These are phyloP conservation scores for Silurus lanzhouensis DNA, from an alignment of 2,797 vertebrate genomes.

Conservation along the genomic window DNA sequence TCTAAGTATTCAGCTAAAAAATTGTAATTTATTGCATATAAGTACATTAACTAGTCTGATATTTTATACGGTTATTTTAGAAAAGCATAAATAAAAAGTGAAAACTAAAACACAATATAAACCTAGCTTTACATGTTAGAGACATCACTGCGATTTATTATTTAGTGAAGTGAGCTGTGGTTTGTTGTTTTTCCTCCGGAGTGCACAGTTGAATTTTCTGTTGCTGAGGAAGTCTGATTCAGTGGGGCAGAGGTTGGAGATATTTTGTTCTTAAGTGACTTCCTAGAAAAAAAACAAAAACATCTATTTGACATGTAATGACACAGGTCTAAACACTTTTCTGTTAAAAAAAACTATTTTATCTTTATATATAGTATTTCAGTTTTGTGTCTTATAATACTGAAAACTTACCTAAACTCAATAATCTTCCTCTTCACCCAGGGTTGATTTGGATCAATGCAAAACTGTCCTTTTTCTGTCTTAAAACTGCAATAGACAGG, in stretches of 20 bases:
- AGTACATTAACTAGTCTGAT: not conserved
- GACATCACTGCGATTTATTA: not conserved
- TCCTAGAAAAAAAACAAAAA: not conserved
- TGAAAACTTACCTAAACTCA: slow-evolving; percentile 40
- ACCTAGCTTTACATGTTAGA: slow-evolving; percentile 13
- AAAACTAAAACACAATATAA: not conserved
- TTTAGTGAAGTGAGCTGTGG: not conserved
- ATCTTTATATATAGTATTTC: not conserved
- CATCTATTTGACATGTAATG: not conserved
- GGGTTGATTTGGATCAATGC: slow-evolving; percentile 17
- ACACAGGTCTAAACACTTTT: not conserved
- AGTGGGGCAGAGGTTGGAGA: not conserved
- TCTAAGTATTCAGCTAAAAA: too few relatives aligned
- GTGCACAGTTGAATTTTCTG: not conserved
- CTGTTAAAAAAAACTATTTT: not conserved
- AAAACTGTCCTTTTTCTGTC: slow-evolving; percentile 39
- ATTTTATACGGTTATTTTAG: not conserved
- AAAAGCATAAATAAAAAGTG: too few relatives aligned
- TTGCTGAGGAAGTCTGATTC: not conserved
- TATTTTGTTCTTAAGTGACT: not conserved
- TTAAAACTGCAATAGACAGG: slow-evolving; percentile 48
- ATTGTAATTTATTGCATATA: not conserved
- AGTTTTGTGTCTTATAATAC: not conserved
- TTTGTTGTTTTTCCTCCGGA: not conserved
- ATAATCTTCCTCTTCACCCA: slow-evolving; percentile 43